Base-by-base conservation (phyloP, 2,113 vertebrate species). In the Prietella phreatophila region DNA sequence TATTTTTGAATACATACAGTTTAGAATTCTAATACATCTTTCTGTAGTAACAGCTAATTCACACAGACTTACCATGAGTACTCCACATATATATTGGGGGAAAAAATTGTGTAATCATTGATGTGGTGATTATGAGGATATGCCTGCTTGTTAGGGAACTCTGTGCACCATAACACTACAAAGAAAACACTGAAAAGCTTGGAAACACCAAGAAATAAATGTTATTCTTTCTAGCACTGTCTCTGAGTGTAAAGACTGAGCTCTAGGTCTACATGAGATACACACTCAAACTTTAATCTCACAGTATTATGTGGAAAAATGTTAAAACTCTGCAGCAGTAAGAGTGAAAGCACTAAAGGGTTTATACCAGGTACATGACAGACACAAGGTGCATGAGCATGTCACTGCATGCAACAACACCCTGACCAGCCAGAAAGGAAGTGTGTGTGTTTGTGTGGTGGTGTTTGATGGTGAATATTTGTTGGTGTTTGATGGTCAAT, bases 321-420 rank as follows among this genome's bases (percentile, higher is more conserved):
- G 27, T 5, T 50, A 79, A 42, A 61, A 61, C 22, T 39, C 56
- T 61, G 56, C 80, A 61, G 80, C 80, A 56, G 27, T 55, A 50
- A 80, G 76, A n/a, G 76, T 80, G 76, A 80, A 50, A 61, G 20
- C 1, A 17, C 33, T 61, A 61, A 82, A 39, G 33, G 80, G 80
- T 82, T 82, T 82, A 82, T 22, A 42, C 33, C 20, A 0, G 80
- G 39, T 61, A 82, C 36, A 82, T 82, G 80, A 61, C 80, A 82
- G 22, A 11, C 10, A 2, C 33, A 82, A 60, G 80, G 56, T 61
- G 42, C 33, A 42, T 39, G 80, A 82, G 36, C 80, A 7, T 82
- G 80, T 82, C 56, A 61, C 33, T 39, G 58, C 80, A 82, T 82
- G 80, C 56, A 82, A 82, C 55, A 82, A 82, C 36, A 61, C 80